Conservation (phyloP, 2,888 invertebrate genomes). For the Dryadula phaetusa region DNA sequence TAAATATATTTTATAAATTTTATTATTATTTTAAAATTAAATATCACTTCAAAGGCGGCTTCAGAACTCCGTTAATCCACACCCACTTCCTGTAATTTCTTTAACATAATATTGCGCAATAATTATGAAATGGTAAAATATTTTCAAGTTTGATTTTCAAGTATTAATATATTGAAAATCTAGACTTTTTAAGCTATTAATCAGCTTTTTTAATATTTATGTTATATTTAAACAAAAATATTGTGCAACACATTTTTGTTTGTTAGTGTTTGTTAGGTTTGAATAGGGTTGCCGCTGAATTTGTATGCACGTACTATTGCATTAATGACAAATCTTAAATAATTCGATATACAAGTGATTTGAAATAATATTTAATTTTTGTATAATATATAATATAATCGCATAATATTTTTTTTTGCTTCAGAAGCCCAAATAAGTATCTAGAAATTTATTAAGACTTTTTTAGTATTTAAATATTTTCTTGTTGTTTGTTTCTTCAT, state of each 20-base stretch:
- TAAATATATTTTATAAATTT: not conserved
- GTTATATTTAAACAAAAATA: not conserved
- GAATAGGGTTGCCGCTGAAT: not conserved
- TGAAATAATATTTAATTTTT: no score
- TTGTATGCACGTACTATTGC: no score
- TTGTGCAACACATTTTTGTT: not conserved
- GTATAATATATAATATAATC: no score
- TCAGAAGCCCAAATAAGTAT: no score
- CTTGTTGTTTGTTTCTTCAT: no score
- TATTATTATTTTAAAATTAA: not conserved
- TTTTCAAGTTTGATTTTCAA: not conserved
- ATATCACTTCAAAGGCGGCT: not conserved
- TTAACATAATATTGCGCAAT: constrained; percentile 13
- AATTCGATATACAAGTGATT: no score
- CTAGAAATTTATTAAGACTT: no score
- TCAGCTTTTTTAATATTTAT: not conserved
- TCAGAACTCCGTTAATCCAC: not conserved
- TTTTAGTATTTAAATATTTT: no score
- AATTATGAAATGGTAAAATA: not conserved
- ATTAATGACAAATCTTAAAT: no score
- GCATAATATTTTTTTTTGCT: no score
- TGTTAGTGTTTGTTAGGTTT: not conserved
- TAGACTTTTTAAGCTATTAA: not conserved
- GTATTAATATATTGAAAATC: no score
- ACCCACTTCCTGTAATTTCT: not conserved